phyloP scores from a whole-genome alignment of 2,797 vertebrate species.

The Gymnopithys bicolor region DNA sequence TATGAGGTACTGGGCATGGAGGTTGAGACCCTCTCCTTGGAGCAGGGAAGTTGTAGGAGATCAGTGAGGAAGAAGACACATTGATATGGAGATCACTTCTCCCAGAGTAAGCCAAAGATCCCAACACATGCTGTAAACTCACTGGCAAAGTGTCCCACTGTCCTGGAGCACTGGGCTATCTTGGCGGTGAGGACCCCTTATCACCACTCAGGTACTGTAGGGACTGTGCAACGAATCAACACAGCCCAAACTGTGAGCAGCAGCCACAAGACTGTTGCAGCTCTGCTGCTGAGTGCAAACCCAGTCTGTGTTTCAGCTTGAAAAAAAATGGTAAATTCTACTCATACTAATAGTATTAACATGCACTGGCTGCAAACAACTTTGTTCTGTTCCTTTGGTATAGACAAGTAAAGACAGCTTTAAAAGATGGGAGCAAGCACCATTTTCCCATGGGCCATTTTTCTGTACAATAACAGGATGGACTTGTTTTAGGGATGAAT shows the following conservation, averaged over 20 bases:
- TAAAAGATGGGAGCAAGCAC: background rate
- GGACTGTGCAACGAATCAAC: too few relatives aligned
- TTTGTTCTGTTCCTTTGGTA: background rate
- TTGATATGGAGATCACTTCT: background rate
- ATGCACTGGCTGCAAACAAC: background rate
- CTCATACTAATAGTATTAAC: background rate
- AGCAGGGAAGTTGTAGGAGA: background rate
- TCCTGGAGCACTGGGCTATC: background rate
- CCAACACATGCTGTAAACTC: background rate
- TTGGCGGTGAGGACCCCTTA: background rate
- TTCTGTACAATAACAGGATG: background rate
- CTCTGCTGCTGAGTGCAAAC: background rate
- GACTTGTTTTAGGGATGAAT: slow-evolving; percentile 37
- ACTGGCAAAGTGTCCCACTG: background rate
- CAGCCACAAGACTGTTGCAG: fast-evolving
- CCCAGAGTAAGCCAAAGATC: background rate
- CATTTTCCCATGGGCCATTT: background rate
- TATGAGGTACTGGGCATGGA: background rate
- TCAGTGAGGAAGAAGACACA: background rate
- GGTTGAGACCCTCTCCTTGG: background rate
- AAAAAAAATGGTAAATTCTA: background rate
- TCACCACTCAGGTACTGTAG: background rate
- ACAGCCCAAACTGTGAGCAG: background rate
- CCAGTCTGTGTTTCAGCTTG: background rate
- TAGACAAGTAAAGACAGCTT: background rate